Conservation (phyloP, 2,888 invertebrate species). For the Pollenia griseotomentosa region DNA sequence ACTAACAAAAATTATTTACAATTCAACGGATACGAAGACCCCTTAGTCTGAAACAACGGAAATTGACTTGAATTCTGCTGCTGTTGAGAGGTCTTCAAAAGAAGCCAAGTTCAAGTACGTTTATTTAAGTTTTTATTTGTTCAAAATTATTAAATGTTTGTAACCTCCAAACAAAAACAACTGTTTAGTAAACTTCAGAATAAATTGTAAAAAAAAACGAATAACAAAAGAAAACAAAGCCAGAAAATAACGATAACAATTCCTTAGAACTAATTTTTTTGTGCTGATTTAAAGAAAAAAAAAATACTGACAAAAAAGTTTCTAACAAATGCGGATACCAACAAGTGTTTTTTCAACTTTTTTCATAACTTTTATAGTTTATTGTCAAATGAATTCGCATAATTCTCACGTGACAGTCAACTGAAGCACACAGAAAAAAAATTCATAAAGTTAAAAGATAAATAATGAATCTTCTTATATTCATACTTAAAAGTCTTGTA, state of each 20-base stretch:
- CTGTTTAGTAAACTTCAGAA: conserved; percentile 40
- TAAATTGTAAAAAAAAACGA: conserved; percentile 36
- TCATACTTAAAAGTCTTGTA: conserved; percentile 20
- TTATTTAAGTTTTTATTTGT: conserved; percentile 21
- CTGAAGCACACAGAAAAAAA: conserved; percentile 30
- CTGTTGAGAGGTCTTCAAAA: conserved; percentile 14
- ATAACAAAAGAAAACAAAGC: neutral
- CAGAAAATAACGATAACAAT: conserved; percentile 43
- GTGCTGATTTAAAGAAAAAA: conserved; percentile 4
- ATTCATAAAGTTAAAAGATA: conserved; percentile 9
- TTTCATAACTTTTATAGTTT: conserved; percentile 32
- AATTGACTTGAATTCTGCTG: conserved; percentile 34
- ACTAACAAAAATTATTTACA: neutral
- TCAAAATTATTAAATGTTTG: conserved; percentile 14
- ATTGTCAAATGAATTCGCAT: conserved; percentile 66
- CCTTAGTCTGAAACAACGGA: conserved; percentile 40
- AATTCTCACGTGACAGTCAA: conserved; percentile 69
- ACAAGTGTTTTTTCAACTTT: conserved; percentile 52
- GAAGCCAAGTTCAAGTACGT: conserved; percentile 66
- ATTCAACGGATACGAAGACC: conserved; percentile 22
- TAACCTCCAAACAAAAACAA: conserved; percentile 34
- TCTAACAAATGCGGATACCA: conserved; percentile 55
- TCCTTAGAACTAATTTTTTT: conserved; percentile 65
- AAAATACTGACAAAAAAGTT: conserved; percentile 3
- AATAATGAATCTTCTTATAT: conserved; percentile 51